These are phyloP conservation scores for Drosophila orena DNA, from an alignment of 1,140 invertebrate species.

Conservation along the genomic window DNA sequence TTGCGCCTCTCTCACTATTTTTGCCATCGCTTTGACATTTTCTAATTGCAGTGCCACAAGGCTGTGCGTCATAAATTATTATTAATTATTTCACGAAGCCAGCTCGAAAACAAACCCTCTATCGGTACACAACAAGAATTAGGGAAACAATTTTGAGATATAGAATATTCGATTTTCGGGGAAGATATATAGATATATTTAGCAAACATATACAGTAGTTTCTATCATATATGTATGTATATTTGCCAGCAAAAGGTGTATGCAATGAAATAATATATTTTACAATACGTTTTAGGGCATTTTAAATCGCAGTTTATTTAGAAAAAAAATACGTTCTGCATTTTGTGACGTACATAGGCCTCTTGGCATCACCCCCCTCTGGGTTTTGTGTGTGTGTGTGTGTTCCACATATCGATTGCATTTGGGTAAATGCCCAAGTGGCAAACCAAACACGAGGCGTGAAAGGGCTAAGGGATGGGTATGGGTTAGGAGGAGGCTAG, in stretches of 20 bases:
- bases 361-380: neutral
- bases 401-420: slow-evolving; percentile 47
- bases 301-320: neutral
- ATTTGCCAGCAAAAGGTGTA: no score
- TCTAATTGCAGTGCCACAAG: slow-evolving; percentile 66
- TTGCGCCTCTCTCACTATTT: slow-evolving; percentile 15
- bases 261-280: neutral
- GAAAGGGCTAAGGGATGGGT: slow-evolving; percentile 12
- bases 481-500: neutral
- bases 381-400: slow-evolving; percentile 11
- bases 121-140: slow-evolving; percentile 11
- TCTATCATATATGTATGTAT: no score
- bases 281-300: neutral
- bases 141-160: neutral
- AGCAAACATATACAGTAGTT: no score
- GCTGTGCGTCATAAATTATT: slow-evolving; percentile 63
- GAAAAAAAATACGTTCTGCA: slow-evolving; percentile 9
- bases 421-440: slow-evolving; percentile 42
- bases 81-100: slow-evolving; percentile 66
- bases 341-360: neutral
- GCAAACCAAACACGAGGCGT: slow-evolving; percentile 38
- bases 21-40: slow-evolving; percentile 29
- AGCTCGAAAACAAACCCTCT: neutral
- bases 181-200: no score
- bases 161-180: neutral